Percentiles rank a stretch among this genome's conserved stretches.
phyloP scores from a whole-genome alignment of 2,888 invertebrate species.

The Lysandra coridon region DNA sequence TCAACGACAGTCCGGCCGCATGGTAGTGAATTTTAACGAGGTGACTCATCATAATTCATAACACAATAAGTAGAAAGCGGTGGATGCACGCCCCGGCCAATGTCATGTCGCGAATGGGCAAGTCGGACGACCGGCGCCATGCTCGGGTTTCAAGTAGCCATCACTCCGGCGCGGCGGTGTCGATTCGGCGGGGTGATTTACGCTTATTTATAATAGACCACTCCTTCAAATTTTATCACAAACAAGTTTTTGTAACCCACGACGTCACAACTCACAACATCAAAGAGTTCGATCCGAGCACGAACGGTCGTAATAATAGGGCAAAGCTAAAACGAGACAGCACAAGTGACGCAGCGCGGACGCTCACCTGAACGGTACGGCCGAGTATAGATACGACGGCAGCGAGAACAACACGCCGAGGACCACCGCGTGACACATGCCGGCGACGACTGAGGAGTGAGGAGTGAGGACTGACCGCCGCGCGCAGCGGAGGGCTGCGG shows the following conservation, averaged over 20 bases:
- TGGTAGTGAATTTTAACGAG: slow-evolving; percentile 7
- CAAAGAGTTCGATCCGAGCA: background rate
- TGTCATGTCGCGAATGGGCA: background rate
- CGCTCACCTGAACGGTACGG: slow-evolving; percentile 73
- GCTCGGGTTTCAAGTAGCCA: background rate
- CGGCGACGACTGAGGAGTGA: slow-evolving; percentile 48
- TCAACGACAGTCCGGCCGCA: background rate
- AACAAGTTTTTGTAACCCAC: slow-evolving; percentile 31
- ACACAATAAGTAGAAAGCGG: slow-evolving; percentile 26
- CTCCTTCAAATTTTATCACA: slow-evolving; percentile 14
- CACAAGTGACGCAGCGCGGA: slow-evolving; percentile 32
- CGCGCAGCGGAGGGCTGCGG: slow-evolving; percentile 23
- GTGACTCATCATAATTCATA: slow-evolving; percentile 24
- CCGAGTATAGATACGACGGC: slow-evolving; percentile 71
- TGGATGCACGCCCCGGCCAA: background rate
- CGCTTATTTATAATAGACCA: background rate
- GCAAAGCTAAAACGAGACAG: slow-evolving; percentile 13
- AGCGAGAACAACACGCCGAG: slow-evolving; percentile 71
- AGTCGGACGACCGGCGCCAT: background rate
- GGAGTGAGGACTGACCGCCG: background rate
- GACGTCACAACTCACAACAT: slow-evolving; percentile 37
- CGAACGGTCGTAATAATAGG: slow-evolving; percentile 27
- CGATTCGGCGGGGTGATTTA: background rate
- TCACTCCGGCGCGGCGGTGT: background rate
- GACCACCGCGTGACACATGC: slow-evolving; percentile 72